phyloP scores from a whole-genome alignment of 2,797 vertebrate species.

The Aulostomus chinensis region DNA sequence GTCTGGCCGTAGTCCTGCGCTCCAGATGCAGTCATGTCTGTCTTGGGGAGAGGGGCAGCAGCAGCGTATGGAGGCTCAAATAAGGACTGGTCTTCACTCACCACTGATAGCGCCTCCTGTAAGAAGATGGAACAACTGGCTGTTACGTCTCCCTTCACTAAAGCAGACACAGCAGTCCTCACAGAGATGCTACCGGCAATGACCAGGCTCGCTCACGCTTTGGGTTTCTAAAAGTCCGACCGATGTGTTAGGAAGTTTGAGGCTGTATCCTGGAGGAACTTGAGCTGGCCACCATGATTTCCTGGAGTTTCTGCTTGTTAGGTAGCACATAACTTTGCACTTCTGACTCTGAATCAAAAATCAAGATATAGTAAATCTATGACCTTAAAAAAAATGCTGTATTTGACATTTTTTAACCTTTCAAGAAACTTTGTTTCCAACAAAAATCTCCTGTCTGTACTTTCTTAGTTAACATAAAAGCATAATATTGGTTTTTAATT shows the following conservation, averaged over 20 bases:
- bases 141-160: not conserved
- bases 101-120: slow-evolving; percentile 99
- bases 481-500: not conserved
- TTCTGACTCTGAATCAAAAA: no score
- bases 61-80: slow-evolving; percentile 95
- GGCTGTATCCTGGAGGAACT: no score
- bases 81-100: slow-evolving; percentile 99
- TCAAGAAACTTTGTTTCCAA: not conserved
- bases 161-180: not conserved
- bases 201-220: no score
- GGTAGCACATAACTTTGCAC: no score
- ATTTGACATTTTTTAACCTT: no score
- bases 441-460: not conserved
- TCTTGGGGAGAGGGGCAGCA: slow-evolving; percentile 92
- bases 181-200: no score
- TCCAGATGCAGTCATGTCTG: slow-evolving; percentile 98
- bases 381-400: no score
- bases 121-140: slow-evolving; percentile 44
- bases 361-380: no score
- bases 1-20: slow-evolving; percentile 96
- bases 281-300: slow-evolving; percentile 2
- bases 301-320: not conserved
- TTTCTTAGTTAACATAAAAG: not conserved
- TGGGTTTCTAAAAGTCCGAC: no score
- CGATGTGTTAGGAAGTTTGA: no score